Percentiles rank a stretch among this genome's conserved stretches.
Conservation (phyloP, 2,888 invertebrate species). For the Thereva unica region DNA sequence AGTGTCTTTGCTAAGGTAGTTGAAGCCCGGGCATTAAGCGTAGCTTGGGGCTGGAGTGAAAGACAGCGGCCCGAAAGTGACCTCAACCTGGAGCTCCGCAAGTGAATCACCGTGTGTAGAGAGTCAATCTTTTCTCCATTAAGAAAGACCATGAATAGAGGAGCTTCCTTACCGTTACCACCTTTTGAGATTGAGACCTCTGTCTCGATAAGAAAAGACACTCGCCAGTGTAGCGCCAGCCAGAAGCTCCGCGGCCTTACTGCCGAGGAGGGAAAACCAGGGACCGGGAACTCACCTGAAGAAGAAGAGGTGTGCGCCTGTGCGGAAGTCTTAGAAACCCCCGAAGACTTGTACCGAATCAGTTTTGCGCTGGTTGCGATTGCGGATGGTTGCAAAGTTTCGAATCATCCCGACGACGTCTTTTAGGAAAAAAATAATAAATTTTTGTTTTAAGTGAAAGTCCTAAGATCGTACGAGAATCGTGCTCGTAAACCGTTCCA, state of each 20-base stretch:
- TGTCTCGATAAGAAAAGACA: too few species aligned
- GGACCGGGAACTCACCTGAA: background rate
- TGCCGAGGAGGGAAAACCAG: too few species aligned
- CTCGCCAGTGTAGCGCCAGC: too few species aligned
- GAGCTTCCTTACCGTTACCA: too few species aligned
- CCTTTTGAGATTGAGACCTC: too few species aligned
- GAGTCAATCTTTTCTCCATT: conserved; percentile 16
- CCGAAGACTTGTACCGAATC: conserved; percentile 37
- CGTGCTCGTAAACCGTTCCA: too few species aligned
- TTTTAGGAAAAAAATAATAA: background rate
- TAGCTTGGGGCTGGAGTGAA: background rate
- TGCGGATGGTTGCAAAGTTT: conserved; percentile 44
- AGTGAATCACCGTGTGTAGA: background rate
- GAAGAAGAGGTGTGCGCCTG: conserved; percentile 10
- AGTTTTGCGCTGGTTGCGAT: conserved; percentile 46
- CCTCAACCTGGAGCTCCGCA: conserved; percentile 6
- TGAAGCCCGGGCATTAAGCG: conserved; percentile 11
- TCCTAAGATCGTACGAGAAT: too few species aligned
- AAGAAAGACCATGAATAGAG: conserved; percentile 1
- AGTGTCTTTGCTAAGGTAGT: conserved; percentile 25
- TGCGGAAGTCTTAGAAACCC: conserved; percentile 41
- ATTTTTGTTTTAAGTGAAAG: conserved; percentile 6
- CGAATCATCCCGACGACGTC: conserved; percentile 2
- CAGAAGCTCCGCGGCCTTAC: too few species aligned
- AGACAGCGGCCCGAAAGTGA: conserved; percentile 19